Percentiles rank a stretch among this genome's conserved stretches.
These are phyloP conservation scores for Acrocera orbiculus DNA, from an alignment of 2,888 invertebrate species.

Conservation along the genomic window DNA sequence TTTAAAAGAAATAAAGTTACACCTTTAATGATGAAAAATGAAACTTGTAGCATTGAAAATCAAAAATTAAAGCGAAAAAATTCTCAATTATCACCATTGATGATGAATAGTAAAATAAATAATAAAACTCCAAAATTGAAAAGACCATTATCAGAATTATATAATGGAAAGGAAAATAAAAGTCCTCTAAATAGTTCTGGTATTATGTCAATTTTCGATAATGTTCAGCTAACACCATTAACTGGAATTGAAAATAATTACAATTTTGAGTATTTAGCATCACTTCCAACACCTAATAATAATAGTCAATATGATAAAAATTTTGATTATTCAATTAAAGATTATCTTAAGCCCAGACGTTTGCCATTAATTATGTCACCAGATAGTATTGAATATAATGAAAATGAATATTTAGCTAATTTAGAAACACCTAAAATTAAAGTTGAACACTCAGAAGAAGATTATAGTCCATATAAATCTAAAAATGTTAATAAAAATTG, in stretches of 20 bases:
- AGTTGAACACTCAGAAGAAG: not conserved
- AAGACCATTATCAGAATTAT: not conserved
- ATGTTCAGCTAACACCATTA: constrained; percentile 26
- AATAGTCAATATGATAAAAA: not conserved
- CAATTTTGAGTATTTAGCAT: constrained; percentile 20
- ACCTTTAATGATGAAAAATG: constrained; percentile 15
- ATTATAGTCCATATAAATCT: too few species aligned
- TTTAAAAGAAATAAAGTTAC: constrained; percentile 34
- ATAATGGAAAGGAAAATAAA: constrained; percentile 30
- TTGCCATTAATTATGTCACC: constrained; percentile 1
- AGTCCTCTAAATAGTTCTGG: constrained; percentile 28
- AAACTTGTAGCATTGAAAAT: not conserved
- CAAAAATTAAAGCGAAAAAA: not conserved
- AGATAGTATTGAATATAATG: not conserved
- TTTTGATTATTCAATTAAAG: too few species aligned
- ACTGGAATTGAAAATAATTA: constrained; percentile 8
- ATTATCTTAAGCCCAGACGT: constrained; percentile 1
- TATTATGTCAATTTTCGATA: constrained; percentile 22
- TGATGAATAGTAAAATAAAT: not conserved
- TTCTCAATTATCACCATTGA: not conserved
- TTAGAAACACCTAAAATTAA: too few species aligned
- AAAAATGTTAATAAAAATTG: too few species aligned
- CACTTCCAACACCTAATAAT: constrained; percentile 23
- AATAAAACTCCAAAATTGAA: not conserved
- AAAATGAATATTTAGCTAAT: too few species aligned